These are phyloP conservation scores for Dynastes hyllus DNA, from an alignment of 2,888 invertebrate species.

Conservation along the genomic window DNA sequence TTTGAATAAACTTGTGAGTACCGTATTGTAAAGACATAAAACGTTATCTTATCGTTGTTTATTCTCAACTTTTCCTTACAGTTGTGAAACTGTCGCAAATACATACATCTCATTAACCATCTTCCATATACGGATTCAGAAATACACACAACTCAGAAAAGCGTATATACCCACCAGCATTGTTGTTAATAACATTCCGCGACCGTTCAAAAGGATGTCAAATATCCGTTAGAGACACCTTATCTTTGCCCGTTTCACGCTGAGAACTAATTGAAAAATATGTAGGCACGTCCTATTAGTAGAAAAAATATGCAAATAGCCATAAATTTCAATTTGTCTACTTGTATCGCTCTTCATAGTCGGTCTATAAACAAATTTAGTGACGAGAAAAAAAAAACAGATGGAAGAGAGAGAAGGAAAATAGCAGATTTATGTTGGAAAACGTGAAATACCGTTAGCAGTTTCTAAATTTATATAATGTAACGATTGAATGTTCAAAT, in stretches of 20 bases:
- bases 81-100: neutral
- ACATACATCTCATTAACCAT: slow-evolving; percentile 6
- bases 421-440: neutral
- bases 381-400: neutral
- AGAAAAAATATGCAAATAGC: slow-evolving; percentile 14
- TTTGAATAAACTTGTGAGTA: too few species aligned
- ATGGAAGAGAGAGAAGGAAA: neutral
- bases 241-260: slow-evolving; percentile 13
- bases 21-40: too few species aligned
- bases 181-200: slow-evolving; percentile 5
- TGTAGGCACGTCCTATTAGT: neutral
- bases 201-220: slow-evolving; percentile 8
- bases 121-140: slow-evolving; percentile 19
- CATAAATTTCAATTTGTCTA: slow-evolving; percentile 10
- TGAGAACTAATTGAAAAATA: neutral
- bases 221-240: slow-evolving; percentile 8
- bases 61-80: too few species aligned
- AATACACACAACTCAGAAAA: neutral
- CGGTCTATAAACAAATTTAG: slow-evolving; percentile 6
- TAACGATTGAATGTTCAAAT: neutral
- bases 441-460: neutral
- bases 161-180: slow-evolving; percentile 18
- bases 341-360: neutral
- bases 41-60: too few species aligned
- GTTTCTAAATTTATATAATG: slow-evolving; percentile 7